Base-by-base conservation (phyloP, 2,888 invertebrate species). In the Catocala sponsa region DNA sequence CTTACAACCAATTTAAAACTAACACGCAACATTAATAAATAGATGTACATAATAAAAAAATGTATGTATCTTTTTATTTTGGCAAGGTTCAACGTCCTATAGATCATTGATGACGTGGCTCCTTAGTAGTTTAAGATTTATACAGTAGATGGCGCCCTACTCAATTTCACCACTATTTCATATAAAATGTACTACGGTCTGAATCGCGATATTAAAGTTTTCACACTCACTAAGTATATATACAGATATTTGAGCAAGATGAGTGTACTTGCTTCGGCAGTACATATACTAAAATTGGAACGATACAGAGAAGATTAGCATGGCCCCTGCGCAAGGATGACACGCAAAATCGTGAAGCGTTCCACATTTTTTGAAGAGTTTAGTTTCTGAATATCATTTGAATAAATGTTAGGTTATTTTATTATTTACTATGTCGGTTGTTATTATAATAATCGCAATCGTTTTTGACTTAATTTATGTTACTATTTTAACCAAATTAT, bases 301-400 rank as follows among this genome's bases (percentile, higher is more conserved):
- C 0, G 62, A 62, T 43, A 56, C 99, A 91, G 35, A 38, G 35
- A 99, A 44, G 51, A 51, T 38, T 51, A 35, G 80, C 79, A 81
- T 80, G 79, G 80, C 81, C 81, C 80, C 83, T 83, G 83, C 83
- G 83, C 83, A 83, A 83, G 83, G 81, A 83, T 83, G 83, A 83
- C 81, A 81, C 80, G 80, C 79, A 83, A 81, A 81, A 81, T 83
- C 79, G 80, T 82, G 83, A 80, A 80, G 80, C 78, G 79, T 78
- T 78, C 74, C 76, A 80, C 78, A 80, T 78, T 80, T 80, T 79
- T 75, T 77, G 65, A 33, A 67, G 46, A 38, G 7, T 49, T 61
- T 54, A 4, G 41, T 12, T 6, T 6, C 35, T 38, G 1, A 38
- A 5, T 6, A 7, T 38, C 1, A 6, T 6, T 9, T 25, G 2